A percentile compares a stretch with the other conserved stretches of the same genome.
These are phyloP conservation scores for Onthophagus sagittarius DNA, from an alignment of 2,888 invertebrate species.

Conservation along the genomic window DNA sequence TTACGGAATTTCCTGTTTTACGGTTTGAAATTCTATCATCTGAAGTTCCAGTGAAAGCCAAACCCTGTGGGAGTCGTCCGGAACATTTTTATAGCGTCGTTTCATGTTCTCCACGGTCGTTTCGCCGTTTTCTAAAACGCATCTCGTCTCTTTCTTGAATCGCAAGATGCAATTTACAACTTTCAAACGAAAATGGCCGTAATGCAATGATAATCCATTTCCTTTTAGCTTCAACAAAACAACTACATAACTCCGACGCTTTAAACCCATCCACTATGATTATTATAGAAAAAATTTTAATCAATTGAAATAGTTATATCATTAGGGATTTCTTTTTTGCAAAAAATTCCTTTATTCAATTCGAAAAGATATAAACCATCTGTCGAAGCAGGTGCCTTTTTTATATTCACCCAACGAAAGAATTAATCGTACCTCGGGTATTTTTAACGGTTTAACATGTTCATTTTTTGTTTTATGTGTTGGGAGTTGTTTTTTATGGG, in stretches of 20 bases:
- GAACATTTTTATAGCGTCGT: background rate
- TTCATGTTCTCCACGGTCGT: background rate
- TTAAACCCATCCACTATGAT: background rate
- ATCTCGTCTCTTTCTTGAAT: background rate
- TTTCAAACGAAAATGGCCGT: background rate
- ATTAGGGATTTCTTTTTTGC: background rate
- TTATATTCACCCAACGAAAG: background rate
- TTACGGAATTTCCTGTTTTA: background rate
- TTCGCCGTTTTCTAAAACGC: background rate
- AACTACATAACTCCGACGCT: background rate
- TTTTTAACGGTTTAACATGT: background rate
- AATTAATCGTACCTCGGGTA: background rate
- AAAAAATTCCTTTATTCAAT: background rate
- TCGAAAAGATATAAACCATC: background rate
- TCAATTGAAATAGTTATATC: too few relatives aligned
- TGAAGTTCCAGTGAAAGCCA: background rate
- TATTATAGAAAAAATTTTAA: too few relatives aligned
- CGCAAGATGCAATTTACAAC: background rate
- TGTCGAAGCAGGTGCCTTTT: background rate
- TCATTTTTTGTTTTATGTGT: background rate
- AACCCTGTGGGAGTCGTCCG: background rate
- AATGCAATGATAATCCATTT: background rate
- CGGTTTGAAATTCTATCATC: background rate
- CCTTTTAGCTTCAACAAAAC: background rate
- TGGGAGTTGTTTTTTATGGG: too few relatives aligned